Percentiles rank a stretch among this genome's conserved stretches.
Evolutionary conservation across 1,140 invertebrate genomes (phyloP).

Genomic region (Lasioglossum baleicum): DNA sequence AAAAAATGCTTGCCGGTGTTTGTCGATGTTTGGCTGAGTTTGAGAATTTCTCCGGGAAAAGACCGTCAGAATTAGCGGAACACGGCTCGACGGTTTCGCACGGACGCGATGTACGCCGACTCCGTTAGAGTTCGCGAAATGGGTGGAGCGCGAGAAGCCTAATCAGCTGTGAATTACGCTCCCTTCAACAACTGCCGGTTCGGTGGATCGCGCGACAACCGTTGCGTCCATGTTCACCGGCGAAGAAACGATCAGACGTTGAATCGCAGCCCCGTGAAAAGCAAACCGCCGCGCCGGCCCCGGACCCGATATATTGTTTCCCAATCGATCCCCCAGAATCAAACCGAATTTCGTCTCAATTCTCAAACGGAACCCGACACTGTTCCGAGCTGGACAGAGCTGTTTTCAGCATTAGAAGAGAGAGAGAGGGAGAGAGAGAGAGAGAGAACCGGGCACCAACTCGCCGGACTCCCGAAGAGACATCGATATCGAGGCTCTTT

Average conservation of each 20-base stretch:
- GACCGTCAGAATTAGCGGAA: neutral
- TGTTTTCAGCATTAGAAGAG: too few species aligned
- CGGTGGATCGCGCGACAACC: neutral
- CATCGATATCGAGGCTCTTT: neutral
- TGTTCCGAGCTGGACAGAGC: too few species aligned
- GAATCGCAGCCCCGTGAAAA: neutral
- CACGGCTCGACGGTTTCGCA: slow-evolving; percentile 1
- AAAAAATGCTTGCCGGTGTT: too few species aligned
- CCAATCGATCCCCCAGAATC: too few species aligned
- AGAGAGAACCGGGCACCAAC: too few species aligned
- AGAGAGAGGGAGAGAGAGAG: too few species aligned
- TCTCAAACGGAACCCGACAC: too few species aligned
- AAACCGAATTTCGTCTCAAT: too few species aligned
- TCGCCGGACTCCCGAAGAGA: neutral
- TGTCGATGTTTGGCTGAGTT: too few species aligned
- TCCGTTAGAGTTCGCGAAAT: neutral
- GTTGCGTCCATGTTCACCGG: neutral
- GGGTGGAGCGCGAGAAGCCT: neutral
- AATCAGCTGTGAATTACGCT: slow-evolving; percentile 23
- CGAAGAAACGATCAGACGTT: neutral
- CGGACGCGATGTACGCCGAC: slow-evolving; percentile 4
- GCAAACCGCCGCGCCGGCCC: too few species aligned
- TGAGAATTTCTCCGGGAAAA: neutral
- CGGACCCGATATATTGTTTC: too few species aligned
- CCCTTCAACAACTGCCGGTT: too few species aligned